Evolutionary conservation across 2,888 invertebrate species (phyloP).

Genomic region (Brachylomia viminalis): DNA sequence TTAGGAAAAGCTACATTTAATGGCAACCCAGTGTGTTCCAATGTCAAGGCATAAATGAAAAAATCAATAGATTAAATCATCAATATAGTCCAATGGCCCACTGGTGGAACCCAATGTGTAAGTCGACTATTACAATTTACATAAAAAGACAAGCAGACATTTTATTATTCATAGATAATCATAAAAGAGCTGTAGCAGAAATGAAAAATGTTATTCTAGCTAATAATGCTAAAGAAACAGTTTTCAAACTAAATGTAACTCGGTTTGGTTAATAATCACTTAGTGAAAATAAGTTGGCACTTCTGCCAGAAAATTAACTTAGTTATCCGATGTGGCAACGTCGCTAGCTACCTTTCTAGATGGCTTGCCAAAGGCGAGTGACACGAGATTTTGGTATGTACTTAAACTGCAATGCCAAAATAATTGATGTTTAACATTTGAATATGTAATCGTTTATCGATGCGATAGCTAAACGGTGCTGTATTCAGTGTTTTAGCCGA

Average conservation of each 20-base stretch:
- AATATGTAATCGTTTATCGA: background rate
- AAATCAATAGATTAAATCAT: slow-evolving; percentile 4
- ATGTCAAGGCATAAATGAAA: background rate
- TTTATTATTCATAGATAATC: slow-evolving; percentile 10
- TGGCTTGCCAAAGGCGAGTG: slow-evolving; percentile 45
- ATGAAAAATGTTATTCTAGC: background rate
- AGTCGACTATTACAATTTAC: slow-evolving; percentile 17
- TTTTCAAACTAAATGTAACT: slow-evolving; percentile 30
- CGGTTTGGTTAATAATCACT: slow-evolving; percentile 56
- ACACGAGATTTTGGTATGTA: slow-evolving; percentile 25
- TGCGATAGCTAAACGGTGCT: background rate
- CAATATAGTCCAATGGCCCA: background rate
- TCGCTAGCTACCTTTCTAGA: slow-evolving; percentile 56
- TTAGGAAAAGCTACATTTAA: background rate
- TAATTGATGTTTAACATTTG: background rate
- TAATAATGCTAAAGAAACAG: slow-evolving; percentile 9
- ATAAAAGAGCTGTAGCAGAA: background rate
- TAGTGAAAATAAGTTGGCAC: slow-evolving; percentile 60
- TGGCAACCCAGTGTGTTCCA: background rate
- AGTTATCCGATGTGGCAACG: slow-evolving; percentile 60
- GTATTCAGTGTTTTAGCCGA: background rate
- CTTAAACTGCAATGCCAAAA: background rate
- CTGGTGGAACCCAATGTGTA: slow-evolving; percentile 1
- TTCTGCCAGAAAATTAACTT: slow-evolving; percentile 64
- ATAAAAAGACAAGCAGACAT: slow-evolving; percentile 10